These are phyloP conservation scores for Archips xylosteana DNA, from an alignment of 2,888 invertebrate species.

Conservation along the genomic window DNA sequence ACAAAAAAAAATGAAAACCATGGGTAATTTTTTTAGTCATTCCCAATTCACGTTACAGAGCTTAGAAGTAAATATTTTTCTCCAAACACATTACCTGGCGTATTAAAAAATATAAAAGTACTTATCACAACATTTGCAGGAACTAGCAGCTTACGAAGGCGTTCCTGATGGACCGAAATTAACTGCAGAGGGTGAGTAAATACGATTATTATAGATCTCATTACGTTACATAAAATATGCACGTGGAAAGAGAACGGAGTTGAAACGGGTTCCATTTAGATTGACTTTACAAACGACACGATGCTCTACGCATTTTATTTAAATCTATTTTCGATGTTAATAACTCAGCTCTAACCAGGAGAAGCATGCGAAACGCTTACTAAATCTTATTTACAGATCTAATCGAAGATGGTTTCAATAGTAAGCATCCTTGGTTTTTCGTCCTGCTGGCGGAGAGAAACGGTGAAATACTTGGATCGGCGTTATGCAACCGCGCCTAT, in stretches of 20 bases:
- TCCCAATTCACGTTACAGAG: no score
- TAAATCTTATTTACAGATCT: conserved; percentile 74
- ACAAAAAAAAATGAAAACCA: no score
- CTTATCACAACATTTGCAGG: conserved; percentile 67
- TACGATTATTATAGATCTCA: background rate
- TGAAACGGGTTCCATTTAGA: background rate
- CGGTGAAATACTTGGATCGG: conserved; percentile 88
- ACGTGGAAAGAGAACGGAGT: background rate
- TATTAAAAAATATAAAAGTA: background rate
- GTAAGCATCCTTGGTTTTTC: conserved; percentile 86
- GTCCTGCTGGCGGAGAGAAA: conserved; percentile 86
- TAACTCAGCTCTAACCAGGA: background rate
- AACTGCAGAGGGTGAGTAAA: conserved; percentile 73
- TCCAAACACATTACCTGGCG: background rate
- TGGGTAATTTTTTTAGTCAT: no score
- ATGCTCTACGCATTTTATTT: background rate
- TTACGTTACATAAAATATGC: background rate
- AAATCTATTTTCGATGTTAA: background rate
- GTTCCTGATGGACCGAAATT: conserved; percentile 87
- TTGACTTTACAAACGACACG: background rate
- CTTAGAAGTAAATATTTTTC: background rate
- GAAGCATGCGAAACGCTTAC: background rate
- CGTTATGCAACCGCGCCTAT: conserved; percentile 92
- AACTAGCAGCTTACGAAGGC: conserved; percentile 88
- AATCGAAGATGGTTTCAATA: conserved; percentile 89